phyloP scores from a whole-genome alignment of 2,888 invertebrate genomes.

The Nipponacmea schrenckii region DNA sequence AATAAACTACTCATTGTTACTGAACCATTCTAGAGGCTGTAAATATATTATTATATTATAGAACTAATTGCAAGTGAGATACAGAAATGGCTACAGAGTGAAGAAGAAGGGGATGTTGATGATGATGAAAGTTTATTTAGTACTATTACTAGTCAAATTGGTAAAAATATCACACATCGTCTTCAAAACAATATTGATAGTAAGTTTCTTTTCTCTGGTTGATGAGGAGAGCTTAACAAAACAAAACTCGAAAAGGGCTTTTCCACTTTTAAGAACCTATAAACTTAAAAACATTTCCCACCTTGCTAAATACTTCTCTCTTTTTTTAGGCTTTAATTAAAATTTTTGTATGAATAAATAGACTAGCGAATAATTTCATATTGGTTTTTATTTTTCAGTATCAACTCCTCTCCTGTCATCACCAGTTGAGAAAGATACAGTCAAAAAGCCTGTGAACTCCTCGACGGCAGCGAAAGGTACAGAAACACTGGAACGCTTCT shows the following conservation, averaged over 20 bases:
- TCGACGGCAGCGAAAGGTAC: slow-evolving; percentile 1
- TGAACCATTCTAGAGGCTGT: too few relatives aligned
- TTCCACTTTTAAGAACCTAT: too few relatives aligned
- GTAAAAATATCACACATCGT: slow-evolving; percentile 15
- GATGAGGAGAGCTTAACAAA: too few relatives aligned
- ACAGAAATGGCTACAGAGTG: slow-evolving; percentile 21
- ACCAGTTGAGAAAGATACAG: not conserved
- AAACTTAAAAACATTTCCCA: too few relatives aligned
- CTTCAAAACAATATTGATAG: slow-evolving; percentile 6
- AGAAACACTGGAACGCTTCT: not conserved
- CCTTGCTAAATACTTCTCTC: too few relatives aligned
- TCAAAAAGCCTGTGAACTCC: not conserved
- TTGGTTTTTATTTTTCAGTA: not conserved
- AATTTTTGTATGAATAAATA: too few relatives aligned
- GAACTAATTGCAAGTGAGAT: slow-evolving; percentile 23
- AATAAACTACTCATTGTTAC: not conserved
- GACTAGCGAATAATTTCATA: too few relatives aligned
- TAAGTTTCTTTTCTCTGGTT: slow-evolving; percentile 1
- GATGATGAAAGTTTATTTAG: slow-evolving; percentile 40
- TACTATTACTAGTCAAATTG: slow-evolving; percentile 36
- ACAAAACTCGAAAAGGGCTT: too few relatives aligned
- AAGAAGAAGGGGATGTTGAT: slow-evolving; percentile 27
- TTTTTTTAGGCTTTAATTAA: too few relatives aligned
- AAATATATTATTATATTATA: not conserved
- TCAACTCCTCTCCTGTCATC: not conserved